phyloP scores from a whole-genome alignment of 2,797 vertebrate genomes.

The Crocidura indochinensis region DNA sequence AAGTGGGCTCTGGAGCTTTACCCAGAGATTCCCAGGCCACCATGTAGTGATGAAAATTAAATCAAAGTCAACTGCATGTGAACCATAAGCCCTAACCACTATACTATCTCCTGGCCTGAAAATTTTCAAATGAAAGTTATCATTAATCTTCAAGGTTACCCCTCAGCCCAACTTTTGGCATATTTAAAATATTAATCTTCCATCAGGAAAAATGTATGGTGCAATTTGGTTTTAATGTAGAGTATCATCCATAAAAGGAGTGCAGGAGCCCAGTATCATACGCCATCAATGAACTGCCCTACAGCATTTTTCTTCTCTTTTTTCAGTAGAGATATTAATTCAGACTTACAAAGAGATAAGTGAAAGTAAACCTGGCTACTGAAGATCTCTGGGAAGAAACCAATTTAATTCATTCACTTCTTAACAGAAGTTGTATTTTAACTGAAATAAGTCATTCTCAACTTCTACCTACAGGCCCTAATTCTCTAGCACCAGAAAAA shows the following conservation, averaged over 20 bases:
- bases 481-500: constrained; percentile 59
- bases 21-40: too few species aligned
- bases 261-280: constrained; percentile 37
- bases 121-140: constrained; percentile 23
- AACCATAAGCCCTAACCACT: too few species aligned
- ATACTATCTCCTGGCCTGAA: neutral
- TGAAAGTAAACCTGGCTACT: constrained; percentile 31
- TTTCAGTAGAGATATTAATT: neutral
- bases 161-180: neutral
- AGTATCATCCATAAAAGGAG: constrained; percentile 17
- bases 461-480: neutral
- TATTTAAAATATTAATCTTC: constrained; percentile 48
- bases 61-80: too few species aligned
- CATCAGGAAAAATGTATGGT: constrained; percentile 1
- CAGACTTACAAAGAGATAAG: neutral
- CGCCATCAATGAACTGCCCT: neutral
- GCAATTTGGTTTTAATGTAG: constrained; percentile 27
- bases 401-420: constrained; percentile 41
- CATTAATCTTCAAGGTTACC: neutral
- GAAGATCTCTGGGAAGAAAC: constrained; percentile 29
- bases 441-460: constrained; percentile 60
- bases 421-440: constrained; percentile 55
- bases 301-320: neutral
- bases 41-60: too few species aligned
- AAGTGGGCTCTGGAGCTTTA: too few species aligned